Percentiles rank a stretch among this genome's conserved stretches.
Evolutionary conservation across 2,113 vertebrate species (phyloP).

Genomic region (Myanophis thanlyinensis): DNA sequence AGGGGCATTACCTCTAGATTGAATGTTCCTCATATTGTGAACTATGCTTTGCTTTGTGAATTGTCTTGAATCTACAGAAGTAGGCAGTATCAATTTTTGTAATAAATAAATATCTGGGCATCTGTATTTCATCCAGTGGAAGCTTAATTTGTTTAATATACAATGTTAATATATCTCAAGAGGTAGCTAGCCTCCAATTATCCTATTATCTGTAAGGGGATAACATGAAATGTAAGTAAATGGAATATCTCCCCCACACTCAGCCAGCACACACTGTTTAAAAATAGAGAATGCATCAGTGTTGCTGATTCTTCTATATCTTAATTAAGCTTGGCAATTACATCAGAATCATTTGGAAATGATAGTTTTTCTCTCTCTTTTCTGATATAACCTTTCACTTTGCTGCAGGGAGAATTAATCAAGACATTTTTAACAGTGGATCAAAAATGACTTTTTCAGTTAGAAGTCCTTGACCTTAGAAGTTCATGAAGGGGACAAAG

Average conservation of each 20-base stretch:
- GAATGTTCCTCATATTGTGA: neutral
- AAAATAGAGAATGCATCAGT: neutral
- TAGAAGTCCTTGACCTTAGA: conserved; percentile 44
- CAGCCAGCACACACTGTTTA: neutral
- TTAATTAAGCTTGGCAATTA: conserved; percentile 24
- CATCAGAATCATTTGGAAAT: conserved; percentile 28
- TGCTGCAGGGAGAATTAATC: conserved; percentile 36
- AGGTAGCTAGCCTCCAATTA: conserved; percentile 23
- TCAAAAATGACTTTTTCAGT: conserved; percentile 56
- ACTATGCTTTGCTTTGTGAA: neutral
- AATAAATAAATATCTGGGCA: neutral
- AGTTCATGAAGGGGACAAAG: conserved; percentile 48
- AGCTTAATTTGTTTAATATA: neutral
- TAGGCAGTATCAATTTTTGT: neutral
- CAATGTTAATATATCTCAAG: conserved; percentile 26
- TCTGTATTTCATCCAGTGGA: neutral
- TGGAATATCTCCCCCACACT: neutral
- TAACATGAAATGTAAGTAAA: conserved; percentile 16
- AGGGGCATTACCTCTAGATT: neutral
- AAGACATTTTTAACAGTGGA: conserved; percentile 39
- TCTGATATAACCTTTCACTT: conserved; percentile 31
- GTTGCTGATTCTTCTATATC: conserved; percentile 31
- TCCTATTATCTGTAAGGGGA: conserved; percentile 37
- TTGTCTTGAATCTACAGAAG: neutral
- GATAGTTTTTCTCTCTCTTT: conserved; percentile 1